A percentile compares a stretch with the other conserved stretches of the same genome.
phyloP scores from a whole-genome alignment of 2,888 invertebrate genomes.

The Cephus pulcher region DNA sequence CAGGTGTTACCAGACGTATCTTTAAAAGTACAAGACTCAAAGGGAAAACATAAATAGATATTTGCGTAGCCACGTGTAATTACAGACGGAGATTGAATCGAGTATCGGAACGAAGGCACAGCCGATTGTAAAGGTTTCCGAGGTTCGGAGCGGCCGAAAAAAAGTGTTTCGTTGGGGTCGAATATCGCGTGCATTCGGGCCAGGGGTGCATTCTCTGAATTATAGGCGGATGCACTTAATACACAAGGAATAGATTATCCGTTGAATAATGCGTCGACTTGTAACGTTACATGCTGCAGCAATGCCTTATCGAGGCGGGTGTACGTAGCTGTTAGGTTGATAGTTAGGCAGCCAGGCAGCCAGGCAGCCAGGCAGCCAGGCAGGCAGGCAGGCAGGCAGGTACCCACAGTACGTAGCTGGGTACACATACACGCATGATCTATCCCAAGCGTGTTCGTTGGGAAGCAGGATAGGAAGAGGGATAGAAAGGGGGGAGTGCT shows the following conservation, averaged over 20 bases:
- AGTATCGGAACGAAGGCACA: neutral
- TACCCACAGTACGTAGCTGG: neutral
- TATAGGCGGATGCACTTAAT: neutral
- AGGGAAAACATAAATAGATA: neutral
- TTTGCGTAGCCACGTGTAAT: neutral
- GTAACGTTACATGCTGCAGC: neutral
- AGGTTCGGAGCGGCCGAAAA: neutral
- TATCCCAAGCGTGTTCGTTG: slow-evolving; percentile 38
- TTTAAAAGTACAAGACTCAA: neutral
- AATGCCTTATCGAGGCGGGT: neutral
- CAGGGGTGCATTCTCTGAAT: neutral
- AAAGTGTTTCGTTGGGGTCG: neutral
- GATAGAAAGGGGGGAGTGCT: neutral
- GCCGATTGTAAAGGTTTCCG: neutral
- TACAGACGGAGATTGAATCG: neutral
- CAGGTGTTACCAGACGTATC: neutral
- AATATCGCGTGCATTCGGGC: neutral
- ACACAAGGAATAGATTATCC: slow-evolving; percentile 59
- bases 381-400: neutral
- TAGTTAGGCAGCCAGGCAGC: neutral
- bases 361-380: neutral
- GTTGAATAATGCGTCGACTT: slow-evolving; percentile 51
- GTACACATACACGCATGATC: slow-evolving; percentile 3
- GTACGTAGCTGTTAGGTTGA: neutral
- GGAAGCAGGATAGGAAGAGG: slow-evolving; percentile 7